Conservation (phyloP, 2,113 vertebrate species). For the Asarcornis scutulata region DNA sequence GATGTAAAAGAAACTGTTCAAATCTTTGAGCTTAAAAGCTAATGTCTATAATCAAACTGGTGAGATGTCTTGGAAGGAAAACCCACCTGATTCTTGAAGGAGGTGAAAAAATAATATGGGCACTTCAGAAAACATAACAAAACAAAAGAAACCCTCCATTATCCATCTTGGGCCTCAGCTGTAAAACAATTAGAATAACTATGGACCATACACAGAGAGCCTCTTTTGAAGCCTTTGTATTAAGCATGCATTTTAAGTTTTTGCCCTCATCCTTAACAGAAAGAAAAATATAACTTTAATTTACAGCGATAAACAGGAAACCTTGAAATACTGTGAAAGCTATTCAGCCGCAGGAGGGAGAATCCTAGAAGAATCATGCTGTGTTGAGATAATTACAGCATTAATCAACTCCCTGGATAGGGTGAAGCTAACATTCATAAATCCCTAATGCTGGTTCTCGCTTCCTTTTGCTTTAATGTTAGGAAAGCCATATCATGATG, state of each 20-base stretch:
- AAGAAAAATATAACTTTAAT: not conserved
- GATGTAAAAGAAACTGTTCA: not conserved
- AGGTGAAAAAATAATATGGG: not conserved
- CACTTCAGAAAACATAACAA: not conserved
- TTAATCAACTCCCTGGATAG: constrained; percentile 55
- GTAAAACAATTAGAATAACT: not conserved
- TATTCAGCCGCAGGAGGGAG: constrained; percentile 38
- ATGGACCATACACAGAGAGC: not conserved
- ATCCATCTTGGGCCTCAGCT: not conserved
- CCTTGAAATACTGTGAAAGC: constrained; percentile 29
- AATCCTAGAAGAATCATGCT: constrained; percentile 44
- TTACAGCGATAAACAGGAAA: constrained; percentile 31
- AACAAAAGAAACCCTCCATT: not conserved
- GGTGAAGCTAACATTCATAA: constrained; percentile 3
- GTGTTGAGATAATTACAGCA: constrained; percentile 55
- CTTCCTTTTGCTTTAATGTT: not conserved
- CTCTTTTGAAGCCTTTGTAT: not conserved
- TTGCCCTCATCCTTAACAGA: not conserved
- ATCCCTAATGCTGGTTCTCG: not conserved
- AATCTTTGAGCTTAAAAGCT: not conserved
- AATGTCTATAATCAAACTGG: not conserved
- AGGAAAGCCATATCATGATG: not conserved
- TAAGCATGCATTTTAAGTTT: not conserved
- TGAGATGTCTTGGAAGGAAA: not conserved
- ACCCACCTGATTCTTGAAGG: not conserved